phyloP scores from a whole-genome alignment of 2,113 vertebrate species.

The Chlamydotis undulata region DNA sequence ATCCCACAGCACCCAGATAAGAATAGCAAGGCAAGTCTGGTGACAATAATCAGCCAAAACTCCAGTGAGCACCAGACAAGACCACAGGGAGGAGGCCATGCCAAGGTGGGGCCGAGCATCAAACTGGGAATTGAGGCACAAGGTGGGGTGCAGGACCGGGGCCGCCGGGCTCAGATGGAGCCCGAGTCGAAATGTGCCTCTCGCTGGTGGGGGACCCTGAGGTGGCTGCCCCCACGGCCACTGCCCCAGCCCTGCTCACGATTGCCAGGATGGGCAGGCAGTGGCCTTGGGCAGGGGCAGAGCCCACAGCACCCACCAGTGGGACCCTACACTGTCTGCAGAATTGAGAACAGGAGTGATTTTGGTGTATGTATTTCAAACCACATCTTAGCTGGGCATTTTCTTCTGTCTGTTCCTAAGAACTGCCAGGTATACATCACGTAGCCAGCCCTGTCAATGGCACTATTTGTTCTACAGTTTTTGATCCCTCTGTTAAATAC shows the following conservation, averaged over 20 bases:
- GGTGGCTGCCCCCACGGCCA: neutral
- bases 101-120: fast-evolving
- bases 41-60: neutral
- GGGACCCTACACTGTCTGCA: too few species aligned
- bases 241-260: neutral
- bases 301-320: neutral
- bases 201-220: neutral
- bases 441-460: neutral
- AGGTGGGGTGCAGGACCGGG: fast-evolving
- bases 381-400: neutral
- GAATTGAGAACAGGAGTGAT: neutral
- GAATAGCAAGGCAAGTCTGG: fast-evolving
- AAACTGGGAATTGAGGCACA: fast-evolving
- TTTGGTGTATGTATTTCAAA: neutral
- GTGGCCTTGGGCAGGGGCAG: fast-evolving
- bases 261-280: neutral
- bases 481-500: neutral
- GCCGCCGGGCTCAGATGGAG: neutral
- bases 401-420: neutral
- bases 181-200: neutral
- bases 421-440: neutral
- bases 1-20: neutral
- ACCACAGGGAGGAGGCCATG: fast-evolving
- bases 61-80: neutral
- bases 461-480: neutral